Base-by-base conservation (phyloP, 30 jellyfish, hydroid and myxozoan genomes). In the Hydractinia symbiolongicarpus region DNA sequence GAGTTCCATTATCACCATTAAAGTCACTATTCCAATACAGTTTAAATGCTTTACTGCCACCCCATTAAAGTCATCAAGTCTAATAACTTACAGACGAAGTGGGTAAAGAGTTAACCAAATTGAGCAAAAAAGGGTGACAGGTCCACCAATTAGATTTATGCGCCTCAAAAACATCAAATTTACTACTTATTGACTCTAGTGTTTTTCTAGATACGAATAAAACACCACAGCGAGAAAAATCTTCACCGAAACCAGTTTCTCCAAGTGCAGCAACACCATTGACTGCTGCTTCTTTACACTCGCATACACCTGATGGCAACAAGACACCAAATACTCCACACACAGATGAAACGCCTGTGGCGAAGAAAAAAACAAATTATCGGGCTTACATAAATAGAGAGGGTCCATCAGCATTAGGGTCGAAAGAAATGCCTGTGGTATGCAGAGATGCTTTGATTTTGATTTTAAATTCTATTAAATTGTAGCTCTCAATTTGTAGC, bases 401-500 rank as follows among this genome's bases (percentile, higher is more conserved):
- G 13, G 98, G 98, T 4, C 98, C 98, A 5, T 13, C 89, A 73
- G 96, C 94, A 15, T 88, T 91, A 16, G 98, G 98, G 13, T 70
- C 98, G 16, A 91, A 91, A 73, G 98, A 91, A 21, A 9, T 91
- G n/a, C 98, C 98, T 6, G 79, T 68, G 86, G 98, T 91, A 64
- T 64, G 74, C 40, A 30, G 44, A 30, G 44, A 30, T 30, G 44
- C 44, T 30, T 30, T 30, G 44, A 30, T 30, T 30, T 30, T 1
- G 44, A 2, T 30, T 30, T 30, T 30, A 2, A 30, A 30, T 30
- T 30, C 44, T 30, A 30, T 30, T 30, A 30, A 30, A 30, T 94
- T 9, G 66, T 94, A 8, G 89, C 99, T 62, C 97, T 97, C 8
- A 81, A 88, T 58, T 82, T 94, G 56, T 97, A 94, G n/a, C 83